A percentile compares a stretch with the other conserved stretches of the same genome.
phyloP scores from a whole-genome alignment of 2,113 vertebrate species.

The Progne subis region DNA sequence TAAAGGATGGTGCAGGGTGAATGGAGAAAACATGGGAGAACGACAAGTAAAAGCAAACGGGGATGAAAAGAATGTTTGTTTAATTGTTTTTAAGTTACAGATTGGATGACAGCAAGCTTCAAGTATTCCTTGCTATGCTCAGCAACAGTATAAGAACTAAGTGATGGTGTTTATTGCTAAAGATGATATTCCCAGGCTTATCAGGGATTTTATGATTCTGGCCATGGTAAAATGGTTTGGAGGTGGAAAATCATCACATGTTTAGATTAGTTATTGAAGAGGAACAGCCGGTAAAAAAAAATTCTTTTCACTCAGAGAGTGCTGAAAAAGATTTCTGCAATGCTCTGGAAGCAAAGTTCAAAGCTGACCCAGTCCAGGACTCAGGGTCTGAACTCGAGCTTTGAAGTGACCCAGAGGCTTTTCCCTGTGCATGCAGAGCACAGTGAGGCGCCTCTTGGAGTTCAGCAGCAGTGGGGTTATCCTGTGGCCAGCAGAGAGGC shows the following conservation, averaged over 20 bases:
- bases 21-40: background rate
- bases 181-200: background rate
- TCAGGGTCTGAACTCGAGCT: background rate
- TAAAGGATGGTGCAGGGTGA: background rate
- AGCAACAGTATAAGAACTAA: background rate
- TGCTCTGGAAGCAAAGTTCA: background rate
- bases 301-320: background rate
- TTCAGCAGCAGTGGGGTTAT: background rate
- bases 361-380: background rate
- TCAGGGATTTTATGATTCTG: background rate
- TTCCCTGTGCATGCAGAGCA: background rate
- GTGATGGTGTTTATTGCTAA: background rate
- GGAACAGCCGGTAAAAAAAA: background rate
- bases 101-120: background rate
- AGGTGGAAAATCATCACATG: background rate
- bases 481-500: background rate
- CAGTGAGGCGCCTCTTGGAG: background rate
- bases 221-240: background rate
- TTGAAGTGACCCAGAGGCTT: background rate
- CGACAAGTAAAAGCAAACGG: background rate
- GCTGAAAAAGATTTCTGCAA: background rate
- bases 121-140: background rate
- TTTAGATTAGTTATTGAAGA: background rate
- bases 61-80: background rate
- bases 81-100: background rate